Evolutionary conservation across 2,888 invertebrate species (phyloP), one percentile per base, ranked within the genome.

Genomic region (Caenorhabditis sinica): DNA sequence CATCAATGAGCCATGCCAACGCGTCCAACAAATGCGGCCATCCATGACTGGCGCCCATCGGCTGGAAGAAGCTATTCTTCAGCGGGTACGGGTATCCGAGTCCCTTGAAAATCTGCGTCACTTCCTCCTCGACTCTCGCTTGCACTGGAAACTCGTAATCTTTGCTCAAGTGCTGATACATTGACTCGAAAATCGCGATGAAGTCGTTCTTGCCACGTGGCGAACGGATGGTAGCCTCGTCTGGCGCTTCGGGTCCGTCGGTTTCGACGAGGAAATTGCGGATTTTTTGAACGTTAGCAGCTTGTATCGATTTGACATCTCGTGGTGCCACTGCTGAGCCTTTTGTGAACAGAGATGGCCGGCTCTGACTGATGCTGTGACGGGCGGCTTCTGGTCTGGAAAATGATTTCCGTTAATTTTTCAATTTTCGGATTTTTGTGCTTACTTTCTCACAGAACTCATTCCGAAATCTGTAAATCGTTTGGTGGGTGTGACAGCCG

Each of bases 1-100:
- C 17, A 20, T 82, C 82, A 1, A 77, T 53, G 11, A 82, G 72
- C 82, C 82, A 82, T 0, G 72, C 65, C 1, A 82, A 51, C 11
- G 82, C 82, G 33, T 82, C 82, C 15, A 82, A 9, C 9, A 82
- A 65, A 53, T 82, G 65, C 8, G 82, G 82, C 43, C 76, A 82
- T n/a, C 82, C 82, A 15, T 76, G 76, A 11, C 33, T 6, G 6
- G 49, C 45, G 0, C 82, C 82, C 60, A 82, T 76, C 11, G 82
- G 82, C 25, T 76, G 65, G 58, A 72, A 82, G 49, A 36, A 72
- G 28, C 82, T 82, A 33, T 58, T 65, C 28, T 82, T 82, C 17
- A 82, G 53, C 8, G 66, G 28, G 3, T 5, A 36, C 17, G 76
- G 72, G n/a, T 77, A 82, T 2, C 76, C 82, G 15, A 82, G 66